phyloP scores from a whole-genome alignment of 2,797 vertebrate species.

The Falco concolor region DNA sequence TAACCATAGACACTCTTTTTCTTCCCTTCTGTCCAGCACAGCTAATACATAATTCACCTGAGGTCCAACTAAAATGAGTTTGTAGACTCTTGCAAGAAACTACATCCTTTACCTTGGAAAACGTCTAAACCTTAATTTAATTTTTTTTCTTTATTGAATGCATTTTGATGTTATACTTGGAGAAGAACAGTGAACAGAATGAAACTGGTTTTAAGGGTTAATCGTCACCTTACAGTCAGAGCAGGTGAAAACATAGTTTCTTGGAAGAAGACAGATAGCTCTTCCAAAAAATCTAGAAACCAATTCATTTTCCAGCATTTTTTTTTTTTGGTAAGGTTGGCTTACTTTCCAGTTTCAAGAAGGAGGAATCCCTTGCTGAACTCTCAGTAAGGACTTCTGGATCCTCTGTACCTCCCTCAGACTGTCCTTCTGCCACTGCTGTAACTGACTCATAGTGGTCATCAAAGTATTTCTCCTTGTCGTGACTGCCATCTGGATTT shows the following conservation, averaged over 20 bases:
- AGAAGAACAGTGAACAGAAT: background rate
- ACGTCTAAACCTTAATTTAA: background rate
- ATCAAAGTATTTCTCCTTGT: slow-evolving; percentile 74
- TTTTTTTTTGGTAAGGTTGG: slow-evolving; percentile 7
- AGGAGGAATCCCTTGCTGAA: slow-evolving; percentile 60
- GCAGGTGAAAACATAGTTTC: background rate
- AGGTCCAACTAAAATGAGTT: background rate
- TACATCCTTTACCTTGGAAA: background rate
- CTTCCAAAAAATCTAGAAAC: background rate
- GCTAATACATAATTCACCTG: background rate
- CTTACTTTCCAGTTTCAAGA: slow-evolving; percentile 78
- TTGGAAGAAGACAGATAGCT: background rate
- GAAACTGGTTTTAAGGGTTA: background rate
- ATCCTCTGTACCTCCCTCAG: slow-evolving; percentile 41
- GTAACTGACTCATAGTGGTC: slow-evolving; percentile 47
- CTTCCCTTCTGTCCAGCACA: background rate
- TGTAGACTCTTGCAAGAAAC: background rate
- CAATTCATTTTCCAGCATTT: background rate
- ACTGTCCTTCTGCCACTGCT: slow-evolving; percentile 37
- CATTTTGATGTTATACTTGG: background rate
- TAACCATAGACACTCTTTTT: background rate
- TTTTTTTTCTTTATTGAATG: background rate
- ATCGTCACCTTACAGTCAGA: background rate
- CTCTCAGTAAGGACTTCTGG: slow-evolving; percentile 35
- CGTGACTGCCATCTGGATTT: slow-evolving; percentile 56